These are phyloP conservation scores for Lepidocolaptes lacrymiger DNA, from an alignment of 2,797 vertebrate genomes.

Conservation along the genomic window DNA sequence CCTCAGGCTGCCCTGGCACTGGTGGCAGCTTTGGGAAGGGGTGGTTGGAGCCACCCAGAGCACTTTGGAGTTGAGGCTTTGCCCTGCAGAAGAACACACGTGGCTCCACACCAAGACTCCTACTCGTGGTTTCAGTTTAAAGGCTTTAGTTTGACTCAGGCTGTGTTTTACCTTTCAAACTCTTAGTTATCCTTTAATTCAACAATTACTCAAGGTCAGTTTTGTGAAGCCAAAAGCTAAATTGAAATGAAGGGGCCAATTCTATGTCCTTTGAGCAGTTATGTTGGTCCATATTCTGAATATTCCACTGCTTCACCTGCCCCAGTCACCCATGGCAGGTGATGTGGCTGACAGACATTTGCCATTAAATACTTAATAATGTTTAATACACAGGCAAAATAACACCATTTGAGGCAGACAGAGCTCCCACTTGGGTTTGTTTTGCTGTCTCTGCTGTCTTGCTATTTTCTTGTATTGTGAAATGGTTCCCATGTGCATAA, in stretches of 20 bases:
- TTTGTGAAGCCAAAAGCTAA: neutral
- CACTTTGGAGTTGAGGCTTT: neutral
- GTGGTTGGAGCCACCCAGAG: neutral
- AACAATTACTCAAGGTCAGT: neutral
- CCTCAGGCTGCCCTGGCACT: neutral
- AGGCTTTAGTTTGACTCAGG: neutral
- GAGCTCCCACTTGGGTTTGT: neutral
- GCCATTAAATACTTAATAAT: neutral
- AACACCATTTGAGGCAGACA: neutral
- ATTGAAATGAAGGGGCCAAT: neutral
- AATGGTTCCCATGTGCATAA: neutral
- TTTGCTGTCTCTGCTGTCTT: neutral
- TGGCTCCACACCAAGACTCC: neutral
- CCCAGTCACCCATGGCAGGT: neutral
- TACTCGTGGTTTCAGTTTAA: neutral
- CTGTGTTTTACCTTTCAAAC: neutral
- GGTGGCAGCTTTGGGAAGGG: neutral
- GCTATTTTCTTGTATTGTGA: neutral
- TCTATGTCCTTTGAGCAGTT: neutral
- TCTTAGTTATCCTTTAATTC: neutral
- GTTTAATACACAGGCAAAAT: neutral
- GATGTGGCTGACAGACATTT: neutral
- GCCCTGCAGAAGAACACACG: neutral
- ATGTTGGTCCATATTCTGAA: rapidly evolving
- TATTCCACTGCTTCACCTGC: neutral